phyloP scores from a whole-genome alignment of 2,797 vertebrate species.

The Stomatorhinus walkeri region DNA sequence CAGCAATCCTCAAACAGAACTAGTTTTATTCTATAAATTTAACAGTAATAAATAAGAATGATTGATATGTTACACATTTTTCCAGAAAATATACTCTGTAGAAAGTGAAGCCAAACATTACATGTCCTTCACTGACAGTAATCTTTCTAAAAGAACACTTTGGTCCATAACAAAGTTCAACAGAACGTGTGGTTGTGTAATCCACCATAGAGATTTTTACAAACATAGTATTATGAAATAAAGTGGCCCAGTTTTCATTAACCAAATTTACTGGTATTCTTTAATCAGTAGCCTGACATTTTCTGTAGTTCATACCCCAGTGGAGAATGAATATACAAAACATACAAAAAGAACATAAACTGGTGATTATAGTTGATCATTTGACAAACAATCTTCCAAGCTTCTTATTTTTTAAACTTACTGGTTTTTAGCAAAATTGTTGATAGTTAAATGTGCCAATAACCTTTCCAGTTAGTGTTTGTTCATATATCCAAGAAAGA shows the following conservation, averaged over 20 bases:
- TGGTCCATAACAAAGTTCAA: conserved; percentile 22
- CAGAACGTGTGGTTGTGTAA: conserved; percentile 18
- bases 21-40: background rate
- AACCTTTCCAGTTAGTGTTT: background rate
- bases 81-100: background rate
- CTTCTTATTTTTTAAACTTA: background rate
- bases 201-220: background rate
- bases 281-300: background rate
- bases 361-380: background rate
- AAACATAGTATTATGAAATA: conserved; percentile 10
- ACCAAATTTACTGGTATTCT: background rate
- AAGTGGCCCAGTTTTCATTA: background rate
- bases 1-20: background rate
- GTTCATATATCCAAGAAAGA: background rate
- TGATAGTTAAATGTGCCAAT: background rate
- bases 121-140: background rate
- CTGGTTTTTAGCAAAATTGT: background rate
- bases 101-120: background rate
- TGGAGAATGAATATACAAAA: background rate
- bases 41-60: background rate
- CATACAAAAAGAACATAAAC: background rate
- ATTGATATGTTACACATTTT: background rate
- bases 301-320: background rate
- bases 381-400: background rate
- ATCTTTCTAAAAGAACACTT: conserved; percentile 5